Evolutionary conservation across 1,140 invertebrate genomes (phyloP), one percentile per base, ranked within the genome.

Genomic region (Brachionus calyciflorus): DNA sequence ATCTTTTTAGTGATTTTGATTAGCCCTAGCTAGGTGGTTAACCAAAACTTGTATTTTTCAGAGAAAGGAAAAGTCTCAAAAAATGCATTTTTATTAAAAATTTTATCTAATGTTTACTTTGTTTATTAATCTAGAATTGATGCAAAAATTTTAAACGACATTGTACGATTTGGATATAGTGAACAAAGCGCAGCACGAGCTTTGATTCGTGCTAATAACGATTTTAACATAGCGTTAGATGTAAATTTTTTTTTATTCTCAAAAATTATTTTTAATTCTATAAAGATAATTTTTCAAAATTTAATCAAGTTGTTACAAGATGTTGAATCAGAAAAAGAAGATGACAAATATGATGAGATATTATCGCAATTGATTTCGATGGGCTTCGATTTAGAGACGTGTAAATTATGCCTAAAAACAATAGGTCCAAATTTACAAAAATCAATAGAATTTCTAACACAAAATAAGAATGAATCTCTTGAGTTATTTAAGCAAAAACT

Each of bases 211-310:
- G 33, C 46, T 30, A 40, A 51, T 33, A 73, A 73, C 26, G 33
- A 55, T 33, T 73, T 73, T 55, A 73, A 73, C 41, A 10, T 51
- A 5, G 69, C 69, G 3, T 41, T 73, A 28, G 69, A 73, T 40
- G 69, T 73, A 73, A 73, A 2, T 12, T 40, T 49, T 21, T 24
- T 2, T 33, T 51, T 3, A 51, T 51, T 5, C 5, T 17, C 12
- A 51, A 51, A 51, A 51, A 5, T 17, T 7, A n/a, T 24, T 10
- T 37, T 40, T 63, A 40, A 37, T 17, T 30, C 21, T 21, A 17
- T 37, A n/a, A n/a, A n/a, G n/a, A n/a, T n/a, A n/a, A n/a, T n/a
- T n/a, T n/a, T n/a, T 46, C 14, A 46, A 7, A 46, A 46, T 46
- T 46, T 46, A 7, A 14, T 24, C 3, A 19, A 65, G 60, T 26